These are phyloP conservation scores for Australoheros scitulus DNA, from an alignment of 2,113 vertebrate genomes.

Conservation along the genomic window DNA sequence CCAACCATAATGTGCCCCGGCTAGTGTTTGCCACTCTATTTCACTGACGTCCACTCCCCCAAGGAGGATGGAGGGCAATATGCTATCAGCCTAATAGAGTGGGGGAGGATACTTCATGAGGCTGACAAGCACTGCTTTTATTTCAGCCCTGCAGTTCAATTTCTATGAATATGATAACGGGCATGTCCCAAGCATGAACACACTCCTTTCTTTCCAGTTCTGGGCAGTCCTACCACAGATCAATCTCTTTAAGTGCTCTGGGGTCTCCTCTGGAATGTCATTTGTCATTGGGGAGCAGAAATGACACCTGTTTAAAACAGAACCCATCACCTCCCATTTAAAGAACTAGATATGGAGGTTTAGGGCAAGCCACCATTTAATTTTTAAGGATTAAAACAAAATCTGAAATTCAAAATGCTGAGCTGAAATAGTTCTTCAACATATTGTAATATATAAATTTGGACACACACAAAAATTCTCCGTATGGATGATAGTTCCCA, in stretches of 20 bases:
- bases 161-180: conserved; percentile 69
- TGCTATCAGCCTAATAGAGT: conserved; percentile 67
- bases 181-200: conserved; percentile 61
- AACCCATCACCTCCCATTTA: conserved; percentile 29
- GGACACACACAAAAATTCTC: neutral
- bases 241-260: conserved; percentile 75
- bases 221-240: conserved; percentile 37
- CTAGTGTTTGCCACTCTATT: conserved; percentile 48
- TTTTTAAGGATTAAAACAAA: conserved; percentile 23
- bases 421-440: neutral
- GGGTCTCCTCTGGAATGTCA: conserved; percentile 58
- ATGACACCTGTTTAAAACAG: conserved; percentile 63
- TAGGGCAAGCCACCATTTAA: neutral
- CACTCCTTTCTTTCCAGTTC: conserved; percentile 38
- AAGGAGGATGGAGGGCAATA: conserved; percentile 59
- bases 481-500: conserved; percentile 15
- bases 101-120: conserved; percentile 40
- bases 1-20: conserved; percentile 13
- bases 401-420: neutral
- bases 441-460: neutral
- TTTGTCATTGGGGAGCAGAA: conserved; percentile 73
- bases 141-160: conserved; percentile 52
- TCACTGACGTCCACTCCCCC: conserved; percentile 44
- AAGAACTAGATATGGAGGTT: neutral
- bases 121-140: conserved; percentile 47